Evolutionary conservation across 2,797 vertebrate species (phyloP).

Genomic region (Alfaro cultratus): DNA sequence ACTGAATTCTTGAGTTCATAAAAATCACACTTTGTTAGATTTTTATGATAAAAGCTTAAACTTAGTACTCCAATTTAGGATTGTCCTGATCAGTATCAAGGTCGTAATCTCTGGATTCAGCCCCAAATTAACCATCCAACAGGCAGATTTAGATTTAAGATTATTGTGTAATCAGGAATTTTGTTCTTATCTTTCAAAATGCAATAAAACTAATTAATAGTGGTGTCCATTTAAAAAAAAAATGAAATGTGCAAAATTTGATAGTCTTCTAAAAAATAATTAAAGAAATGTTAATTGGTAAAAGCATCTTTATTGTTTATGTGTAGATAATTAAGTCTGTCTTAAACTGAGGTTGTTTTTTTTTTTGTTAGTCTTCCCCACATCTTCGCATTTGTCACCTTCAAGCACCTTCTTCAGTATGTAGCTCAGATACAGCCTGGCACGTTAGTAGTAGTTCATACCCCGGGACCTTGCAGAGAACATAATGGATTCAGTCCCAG

Average conservation of each 20-base stretch:
- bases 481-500: neutral
- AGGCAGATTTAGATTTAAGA: neutral
- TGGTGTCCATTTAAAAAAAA: neutral
- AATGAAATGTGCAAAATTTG: neutral
- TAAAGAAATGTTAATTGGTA: neutral
- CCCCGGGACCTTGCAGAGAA: neutral
- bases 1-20: neutral
- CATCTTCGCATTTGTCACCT: neutral
- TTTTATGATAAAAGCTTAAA: neutral
- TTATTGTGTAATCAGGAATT: neutral
- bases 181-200: neutral
- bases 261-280: neutral
- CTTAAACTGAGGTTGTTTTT: neutral
- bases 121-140: neutral
- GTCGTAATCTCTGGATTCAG: neutral
- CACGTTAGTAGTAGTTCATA: neutral
- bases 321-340: neutral
- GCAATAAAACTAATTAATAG: neutral
- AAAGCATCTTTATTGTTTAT: neutral
- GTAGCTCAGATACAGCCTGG: neutral
- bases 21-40: neutral
- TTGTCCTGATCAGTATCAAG: neutral
- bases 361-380: neutral
- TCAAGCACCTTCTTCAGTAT: neutral
- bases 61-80: neutral